Conservation (phyloP, 2,797 vertebrate species). For the Neosilurus hyrtlii region DNA sequence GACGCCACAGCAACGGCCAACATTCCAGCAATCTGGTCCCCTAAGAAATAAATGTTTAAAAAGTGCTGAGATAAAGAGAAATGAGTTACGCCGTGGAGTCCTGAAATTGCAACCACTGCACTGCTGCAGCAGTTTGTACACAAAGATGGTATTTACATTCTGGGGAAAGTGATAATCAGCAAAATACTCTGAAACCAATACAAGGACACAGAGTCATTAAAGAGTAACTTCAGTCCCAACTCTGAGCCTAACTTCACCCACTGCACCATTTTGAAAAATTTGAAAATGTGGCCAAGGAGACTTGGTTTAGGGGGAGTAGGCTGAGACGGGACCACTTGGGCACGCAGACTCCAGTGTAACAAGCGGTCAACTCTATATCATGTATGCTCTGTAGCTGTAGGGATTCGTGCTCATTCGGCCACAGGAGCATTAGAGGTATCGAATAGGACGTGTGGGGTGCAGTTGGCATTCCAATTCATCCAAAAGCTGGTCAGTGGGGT, state of each 20-base stretch:
- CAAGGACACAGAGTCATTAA: not conserved
- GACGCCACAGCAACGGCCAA: slow-evolving; percentile 91
- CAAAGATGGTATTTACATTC: slow-evolving; percentile 23
- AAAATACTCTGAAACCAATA: slow-evolving; percentile 25
- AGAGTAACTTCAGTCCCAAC: too few relatives aligned
- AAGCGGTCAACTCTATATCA: too few relatives aligned
- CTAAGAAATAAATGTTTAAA: slow-evolving; percentile 60
- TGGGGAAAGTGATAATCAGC: slow-evolving; percentile 27
- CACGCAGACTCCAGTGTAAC: too few relatives aligned
- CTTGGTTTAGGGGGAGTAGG: too few relatives aligned
- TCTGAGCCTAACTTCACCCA: too few relatives aligned
- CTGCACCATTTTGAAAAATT: too few relatives aligned
- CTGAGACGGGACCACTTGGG: too few relatives aligned
- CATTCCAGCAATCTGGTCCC: slow-evolving; percentile 89
- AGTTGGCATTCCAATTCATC: not conserved
- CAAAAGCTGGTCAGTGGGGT: not conserved
- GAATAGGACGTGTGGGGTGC: not conserved
- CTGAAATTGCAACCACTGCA: slow-evolving; percentile 43
- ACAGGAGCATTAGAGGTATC: not conserved
- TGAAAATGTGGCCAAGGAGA: too few relatives aligned
- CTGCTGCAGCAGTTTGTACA: slow-evolving; percentile 16
- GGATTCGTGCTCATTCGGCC: not conserved
- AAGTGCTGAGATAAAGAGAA: slow-evolving; percentile 24
- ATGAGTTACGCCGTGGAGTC: not conserved
- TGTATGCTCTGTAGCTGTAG: too few relatives aligned